Conservation (phyloP, 2,888 invertebrate genomes). For the Eristalis intricaria region DNA sequence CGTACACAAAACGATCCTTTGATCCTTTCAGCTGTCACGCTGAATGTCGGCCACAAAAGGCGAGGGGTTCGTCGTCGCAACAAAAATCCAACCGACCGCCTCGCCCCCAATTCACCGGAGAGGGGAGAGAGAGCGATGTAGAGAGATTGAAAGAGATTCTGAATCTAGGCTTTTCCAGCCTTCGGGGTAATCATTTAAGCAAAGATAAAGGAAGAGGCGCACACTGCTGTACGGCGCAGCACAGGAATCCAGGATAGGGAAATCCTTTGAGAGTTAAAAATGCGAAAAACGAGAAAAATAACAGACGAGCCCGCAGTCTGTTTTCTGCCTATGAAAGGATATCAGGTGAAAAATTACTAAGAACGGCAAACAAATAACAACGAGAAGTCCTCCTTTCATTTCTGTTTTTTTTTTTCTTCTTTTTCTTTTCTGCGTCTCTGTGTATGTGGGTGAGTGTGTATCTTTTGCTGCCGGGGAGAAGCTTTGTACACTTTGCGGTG, state of each 20-base stretch:
- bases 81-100: neutral
- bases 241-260: slow-evolving; percentile 53
- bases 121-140: neutral
- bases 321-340: slow-evolving; percentile 61
- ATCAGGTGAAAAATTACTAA: slow-evolving; percentile 71
- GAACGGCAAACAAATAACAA: slow-evolving; percentile 68
- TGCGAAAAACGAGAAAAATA: slow-evolving; percentile 40
- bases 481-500: slow-evolving; percentile 50
- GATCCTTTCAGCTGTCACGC: slow-evolving; percentile 52
- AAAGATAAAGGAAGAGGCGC: slow-evolving; percentile 34
- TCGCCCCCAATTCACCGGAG: neutral
- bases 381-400: slow-evolving; percentile 20
- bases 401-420: neutral
- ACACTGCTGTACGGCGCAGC: slow-evolving; percentile 7
- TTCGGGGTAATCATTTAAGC: slow-evolving; percentile 60
- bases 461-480: too few relatives aligned
- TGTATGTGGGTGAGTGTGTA: neutral
- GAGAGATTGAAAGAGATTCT: slow-evolving; percentile 24
- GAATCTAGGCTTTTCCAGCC: slow-evolving; percentile 62
- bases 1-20: slow-evolving; percentile 42
- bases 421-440: neutral
- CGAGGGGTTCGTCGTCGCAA: neutral
- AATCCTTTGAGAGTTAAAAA: slow-evolving; percentile 66
- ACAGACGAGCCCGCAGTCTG: slow-evolving; percentile 19
- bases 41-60: slow-evolving; percentile 22